Conservation (phyloP, 1,140 invertebrate genomes). For the Chironomus tepperi region DNA sequence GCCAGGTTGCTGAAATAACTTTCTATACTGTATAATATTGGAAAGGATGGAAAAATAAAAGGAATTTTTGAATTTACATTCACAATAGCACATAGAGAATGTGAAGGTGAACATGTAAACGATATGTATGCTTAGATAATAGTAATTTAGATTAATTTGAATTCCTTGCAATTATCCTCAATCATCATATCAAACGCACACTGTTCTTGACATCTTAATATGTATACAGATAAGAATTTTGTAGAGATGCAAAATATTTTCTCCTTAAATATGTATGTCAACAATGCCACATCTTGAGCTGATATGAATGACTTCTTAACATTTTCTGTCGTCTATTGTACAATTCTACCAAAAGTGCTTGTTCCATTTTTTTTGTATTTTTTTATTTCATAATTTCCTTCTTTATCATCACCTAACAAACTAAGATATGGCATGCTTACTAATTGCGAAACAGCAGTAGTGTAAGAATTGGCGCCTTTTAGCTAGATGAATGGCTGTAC, state of each 20-base stretch:
- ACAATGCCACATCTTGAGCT: background rate
- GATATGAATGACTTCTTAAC: background rate
- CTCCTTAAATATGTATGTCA: background rate
- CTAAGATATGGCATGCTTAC: background rate
- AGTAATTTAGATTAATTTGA: background rate
- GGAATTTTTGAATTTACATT: too few species aligned
- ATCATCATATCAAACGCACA: background rate
- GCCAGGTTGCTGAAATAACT: slow-evolving; percentile 5
- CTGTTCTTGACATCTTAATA: background rate
- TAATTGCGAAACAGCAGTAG: background rate
- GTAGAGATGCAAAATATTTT: background rate
- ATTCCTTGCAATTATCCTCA: slow-evolving; percentile 1
- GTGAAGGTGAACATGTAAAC: too few species aligned
- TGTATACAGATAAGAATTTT: background rate
- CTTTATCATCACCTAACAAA: background rate
- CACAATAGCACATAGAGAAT: too few species aligned
- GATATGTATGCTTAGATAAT: too few species aligned
- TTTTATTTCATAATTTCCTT: background rate
- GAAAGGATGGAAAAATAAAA: too few species aligned
- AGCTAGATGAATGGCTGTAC: too few species aligned
- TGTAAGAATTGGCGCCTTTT: too few species aligned
- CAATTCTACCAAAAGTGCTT: background rate
- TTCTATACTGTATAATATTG: background rate
- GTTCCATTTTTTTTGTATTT: background rate
- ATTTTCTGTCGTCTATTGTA: background rate